Conservation (phyloP, 2,113 vertebrate species). For the Siphamia tubifer region DNA sequence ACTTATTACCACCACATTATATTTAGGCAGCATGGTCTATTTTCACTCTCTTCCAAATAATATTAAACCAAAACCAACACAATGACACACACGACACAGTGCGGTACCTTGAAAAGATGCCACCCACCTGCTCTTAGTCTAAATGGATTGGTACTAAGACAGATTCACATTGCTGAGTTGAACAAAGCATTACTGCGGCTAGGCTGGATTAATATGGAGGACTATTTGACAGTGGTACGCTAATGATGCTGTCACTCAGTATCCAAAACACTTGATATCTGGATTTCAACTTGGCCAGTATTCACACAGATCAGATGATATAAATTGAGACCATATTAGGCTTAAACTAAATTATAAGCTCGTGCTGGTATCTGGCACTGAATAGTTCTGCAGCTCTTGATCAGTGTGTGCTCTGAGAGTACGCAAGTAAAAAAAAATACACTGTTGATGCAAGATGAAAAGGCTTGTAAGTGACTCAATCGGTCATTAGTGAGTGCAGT, state of each 20-base stretch:
- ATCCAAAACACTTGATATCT: neutral
- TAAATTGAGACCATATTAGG: neutral
- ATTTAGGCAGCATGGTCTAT: slow-evolving; percentile 19
- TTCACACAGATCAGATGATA: neutral
- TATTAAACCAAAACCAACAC: slow-evolving; percentile 11
- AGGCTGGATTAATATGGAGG: slow-evolving; percentile 5
- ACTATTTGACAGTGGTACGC: neutral
- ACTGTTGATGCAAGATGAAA: neutral
- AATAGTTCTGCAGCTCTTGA: neutral
- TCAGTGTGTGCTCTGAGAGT: neutral
- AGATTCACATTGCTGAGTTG: neutral
- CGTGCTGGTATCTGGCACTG: no score
- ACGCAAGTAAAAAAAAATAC: neutral
- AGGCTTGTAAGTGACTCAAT: neutral
- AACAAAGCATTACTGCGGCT: slow-evolving; percentile 29
- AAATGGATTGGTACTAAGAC: slow-evolving; percentile 3
- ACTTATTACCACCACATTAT: slow-evolving; percentile 4
- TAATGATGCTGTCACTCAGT: slow-evolving; percentile 23
- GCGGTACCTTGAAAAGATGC: slow-evolving; percentile 16
- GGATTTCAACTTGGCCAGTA: neutral
- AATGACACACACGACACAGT: slow-evolving; percentile 12
- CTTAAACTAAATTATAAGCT: no score
- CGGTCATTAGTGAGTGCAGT: neutral
- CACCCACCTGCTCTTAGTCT: slow-evolving; percentile 39
- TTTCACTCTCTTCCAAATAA: slow-evolving; percentile 49